Evolutionary conservation across 2,113 vertebrate species (phyloP), one percentile per base, ranked within the genome.

Genomic region (Aegotheles bennettii): DNA sequence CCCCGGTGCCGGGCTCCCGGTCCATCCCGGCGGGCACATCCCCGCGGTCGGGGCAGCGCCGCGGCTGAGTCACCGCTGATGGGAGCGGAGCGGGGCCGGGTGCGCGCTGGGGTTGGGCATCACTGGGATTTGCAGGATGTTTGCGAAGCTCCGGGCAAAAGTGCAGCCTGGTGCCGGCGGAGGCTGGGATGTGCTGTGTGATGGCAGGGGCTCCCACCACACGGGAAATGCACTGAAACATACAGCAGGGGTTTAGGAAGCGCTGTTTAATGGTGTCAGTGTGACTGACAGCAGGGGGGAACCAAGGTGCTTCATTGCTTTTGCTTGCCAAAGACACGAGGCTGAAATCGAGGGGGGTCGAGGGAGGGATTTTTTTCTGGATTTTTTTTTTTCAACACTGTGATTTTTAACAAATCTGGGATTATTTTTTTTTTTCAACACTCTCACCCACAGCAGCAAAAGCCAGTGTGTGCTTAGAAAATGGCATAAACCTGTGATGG

Each of bases 21-120:
- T 47, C 45, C 53, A 2, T 0, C 0, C 50, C 0, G 0, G 35
- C 4, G 1, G 67, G 47, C 77, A 64, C 29, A 47, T 54, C 38
- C 43, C 18, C 3, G 2, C 19, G 18, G 9, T 36, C 1, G 3
- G 48, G 68, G 19, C 81, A 77, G 64, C 50, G 36, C 33, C 33
- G 14, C 8, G 38, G 54, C 16, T 9, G 47, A 20, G 19, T 47
- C 47, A 18, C 47, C 19, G 47, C 19, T 42, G 42, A 42, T 45
- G 64, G 28, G 51, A 4, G 11, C 4, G 3, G 7, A 7, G 48
- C 0, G 7, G 2, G 20, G 23, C 51, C 4, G 3, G 59, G 23
- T n/a, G 15, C 7, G 1, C 26, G 67, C 51, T 24, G 50, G 67
- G 16, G 59, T n/a, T 76, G 71, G 57, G 80, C 26, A 18, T 51